Base-by-base conservation (phyloP, 2,797 vertebrate species). In the Remorina albescens region DNA sequence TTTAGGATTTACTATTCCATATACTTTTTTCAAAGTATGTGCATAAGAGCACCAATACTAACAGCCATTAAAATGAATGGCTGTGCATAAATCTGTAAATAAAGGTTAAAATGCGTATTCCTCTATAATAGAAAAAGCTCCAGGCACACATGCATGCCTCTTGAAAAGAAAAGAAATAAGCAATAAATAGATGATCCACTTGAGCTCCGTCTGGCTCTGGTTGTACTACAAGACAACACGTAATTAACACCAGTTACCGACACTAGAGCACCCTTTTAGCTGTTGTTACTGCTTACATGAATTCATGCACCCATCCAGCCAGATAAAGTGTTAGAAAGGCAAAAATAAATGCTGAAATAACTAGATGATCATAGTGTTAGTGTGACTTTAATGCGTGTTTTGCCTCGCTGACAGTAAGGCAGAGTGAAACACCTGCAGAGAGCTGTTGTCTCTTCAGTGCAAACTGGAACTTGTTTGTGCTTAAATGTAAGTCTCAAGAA, bases 201-300 rank as follows among this genome's bases (percentile, higher is more conserved):
- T 60, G 44, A 73, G 71, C 54, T 58, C 28, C 69, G 71, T 62
- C 67, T 71, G 28, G 64, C 61, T 71, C 54, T 54, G 66, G n/a
- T 58, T 61, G 57, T 72, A 51, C 59, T 60, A 71, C 60, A 74
- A 71, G 77, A 74, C 73, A 89, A 74, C 68, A 83, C 77, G 74
- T 84, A 86, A 87, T 86, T 84, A 87, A 77, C 82, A 84, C 42
- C 67, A 74, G 41, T 68, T 36, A 71, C 39, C 49, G 59, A 64
- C 69, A 75, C 66, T 64, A 53, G 72, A 49, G 50, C 64, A 81
- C 53, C 49, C 50, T 77, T 71, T 32, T 28, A 71, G 71, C 62
- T 69, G 46, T 76, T 81, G 69, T 80, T 72, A 80, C 69, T 73
- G 26, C 64, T 81, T 60, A 26, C 75, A 55, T 72, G 69, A 63